Evolutionary conservation across 2,797 vertebrate genomes (phyloP).

Genomic region (Ficedula albicollis): DNA sequence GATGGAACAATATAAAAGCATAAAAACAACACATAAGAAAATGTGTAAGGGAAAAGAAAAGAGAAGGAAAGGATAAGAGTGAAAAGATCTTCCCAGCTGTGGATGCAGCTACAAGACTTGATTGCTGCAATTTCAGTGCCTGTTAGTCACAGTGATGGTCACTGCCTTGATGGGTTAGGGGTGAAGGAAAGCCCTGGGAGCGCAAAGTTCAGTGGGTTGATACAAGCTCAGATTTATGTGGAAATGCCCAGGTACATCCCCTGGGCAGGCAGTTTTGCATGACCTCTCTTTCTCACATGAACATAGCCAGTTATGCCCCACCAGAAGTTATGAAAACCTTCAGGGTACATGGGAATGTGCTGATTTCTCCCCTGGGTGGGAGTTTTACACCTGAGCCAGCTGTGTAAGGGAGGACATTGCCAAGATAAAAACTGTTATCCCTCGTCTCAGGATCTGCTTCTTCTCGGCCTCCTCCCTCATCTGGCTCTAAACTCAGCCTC

Average conservation of each 20-base stretch:
- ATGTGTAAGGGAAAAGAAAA: background rate
- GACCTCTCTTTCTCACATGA: background rate
- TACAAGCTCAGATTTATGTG: background rate
- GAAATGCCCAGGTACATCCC: no score
- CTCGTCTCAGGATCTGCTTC: accelerated
- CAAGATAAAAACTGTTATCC: background rate
- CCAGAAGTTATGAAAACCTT: background rate
- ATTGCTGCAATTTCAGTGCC: background rate
- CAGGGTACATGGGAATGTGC: background rate
- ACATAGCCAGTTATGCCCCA: no score
- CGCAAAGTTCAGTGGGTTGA: no score
- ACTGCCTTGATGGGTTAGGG: background rate
- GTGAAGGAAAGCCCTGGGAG: accelerated
- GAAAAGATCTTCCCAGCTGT: background rate
- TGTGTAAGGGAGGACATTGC: background rate
- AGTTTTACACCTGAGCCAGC: background rate
- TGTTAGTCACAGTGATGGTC: accelerated
- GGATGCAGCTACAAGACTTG: background rate
- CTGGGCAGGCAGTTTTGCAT: background rate
- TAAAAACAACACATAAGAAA: no score
- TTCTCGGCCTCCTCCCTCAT: background rate
- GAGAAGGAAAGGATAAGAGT: background rate
- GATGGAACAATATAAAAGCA: background rate
- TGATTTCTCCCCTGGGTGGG: background rate
- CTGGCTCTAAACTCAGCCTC: background rate